Percentiles rank a stretch among this genome's conserved stretches.
These are phyloP conservation scores for Numenius arquata DNA, from an alignment of 2,113 vertebrate genomes.

Conservation along the genomic window DNA sequence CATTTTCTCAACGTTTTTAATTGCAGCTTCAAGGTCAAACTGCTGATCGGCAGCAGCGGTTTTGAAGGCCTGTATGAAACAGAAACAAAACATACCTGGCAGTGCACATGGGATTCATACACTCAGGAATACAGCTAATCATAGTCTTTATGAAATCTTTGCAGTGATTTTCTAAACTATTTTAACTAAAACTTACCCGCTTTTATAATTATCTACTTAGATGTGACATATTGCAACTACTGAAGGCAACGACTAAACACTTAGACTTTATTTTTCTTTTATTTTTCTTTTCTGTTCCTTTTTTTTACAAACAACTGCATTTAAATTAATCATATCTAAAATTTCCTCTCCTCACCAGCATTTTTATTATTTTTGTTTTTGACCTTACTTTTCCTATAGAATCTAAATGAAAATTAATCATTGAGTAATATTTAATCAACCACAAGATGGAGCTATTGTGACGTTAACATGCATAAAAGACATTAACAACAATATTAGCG, in stretches of 20 bases:
- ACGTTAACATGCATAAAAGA: neutral
- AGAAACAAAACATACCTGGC: neutral
- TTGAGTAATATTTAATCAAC: neutral
- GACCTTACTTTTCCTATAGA: neutral
- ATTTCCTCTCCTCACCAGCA: neutral
- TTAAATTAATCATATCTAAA: neutral
- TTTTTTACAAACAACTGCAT: neutral
- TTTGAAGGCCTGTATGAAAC: slow-evolving; percentile 47
- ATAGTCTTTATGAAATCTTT: rapidly evolving
- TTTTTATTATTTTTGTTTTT: neutral
- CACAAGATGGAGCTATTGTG: slow-evolving; percentile 48
- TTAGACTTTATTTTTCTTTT: neutral
- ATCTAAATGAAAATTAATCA: neutral
- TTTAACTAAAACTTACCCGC: neutral
- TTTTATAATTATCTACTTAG: neutral
- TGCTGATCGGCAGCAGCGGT: neutral
- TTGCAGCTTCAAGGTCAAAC: slow-evolving; percentile 54
- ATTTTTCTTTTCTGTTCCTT: neutral
- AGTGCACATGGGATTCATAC: neutral
- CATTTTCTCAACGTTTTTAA: slow-evolving; percentile 65
- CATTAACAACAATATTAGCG: neutral
- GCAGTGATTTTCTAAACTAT: neutral
- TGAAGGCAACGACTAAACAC: neutral
- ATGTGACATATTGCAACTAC: neutral
- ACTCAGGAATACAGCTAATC: neutral